Base-by-base conservation (phyloP, 2,113 vertebrate species). In the Gavialis gangeticus region DNA sequence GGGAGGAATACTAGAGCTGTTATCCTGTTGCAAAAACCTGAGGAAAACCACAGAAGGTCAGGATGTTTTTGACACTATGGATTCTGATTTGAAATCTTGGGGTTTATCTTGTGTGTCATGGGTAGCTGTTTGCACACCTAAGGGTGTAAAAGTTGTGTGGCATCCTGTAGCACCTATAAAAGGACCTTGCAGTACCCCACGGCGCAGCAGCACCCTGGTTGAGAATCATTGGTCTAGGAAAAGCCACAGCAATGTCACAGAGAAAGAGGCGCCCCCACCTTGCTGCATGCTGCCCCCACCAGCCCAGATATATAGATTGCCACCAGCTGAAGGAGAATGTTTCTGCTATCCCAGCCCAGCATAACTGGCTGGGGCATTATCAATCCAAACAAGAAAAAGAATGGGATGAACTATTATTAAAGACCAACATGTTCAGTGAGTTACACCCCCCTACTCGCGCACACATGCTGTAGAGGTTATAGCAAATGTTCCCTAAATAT, bases 401-500 rank as follows among this genome's bases (percentile, higher is more conserved):
- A 87, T 13, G 54, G 75, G n/a, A 86, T 1, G 0, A 91, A 87
- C 78, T 0, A 0, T 80, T 92, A 88, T 90, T 89, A 83, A 56
- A 81, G 77, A 84, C 79, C 82, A 76, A 82, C 90, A 1, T 0
- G 3, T 79, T 78, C 90, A 85, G 85, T 84, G 84, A 93, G 91
- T 85, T 90, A 94, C 84, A 79, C 66, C n/a, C n/a, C n/a, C 30
- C 46, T 46, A 46, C 46, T 9, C 46, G 25, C 22, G 81, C 82
- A 56, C 75, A 9, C 13, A 2, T 37, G 87, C 64, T 25, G 84
- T 69, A 87, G 77, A 86, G 91, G 3, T 93, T 84, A 92, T 89
- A 88, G 95, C 84, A 87, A 22, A 89, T 93, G 89, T 84, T 89
- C 80, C 94, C 91, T 90, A 92, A 93, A 82, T 60, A 75, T 69